These are phyloP conservation scores for Julus scandinavius DNA, from an alignment of 2,888 invertebrate species.

Conservation along the genomic window DNA sequence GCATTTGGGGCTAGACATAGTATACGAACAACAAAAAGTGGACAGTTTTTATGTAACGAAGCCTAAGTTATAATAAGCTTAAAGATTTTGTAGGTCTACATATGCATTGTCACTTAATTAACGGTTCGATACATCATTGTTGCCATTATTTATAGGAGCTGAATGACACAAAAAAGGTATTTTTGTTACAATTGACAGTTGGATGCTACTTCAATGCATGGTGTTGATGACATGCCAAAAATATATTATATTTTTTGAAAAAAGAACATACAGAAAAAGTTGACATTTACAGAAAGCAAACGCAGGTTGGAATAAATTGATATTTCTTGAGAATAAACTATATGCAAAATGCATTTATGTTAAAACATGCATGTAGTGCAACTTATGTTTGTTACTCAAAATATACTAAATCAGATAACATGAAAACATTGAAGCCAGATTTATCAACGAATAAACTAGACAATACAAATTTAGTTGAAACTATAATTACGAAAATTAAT, in stretches of 20 bases:
- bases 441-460: too few relatives aligned
- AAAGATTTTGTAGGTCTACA: conserved; percentile 31
- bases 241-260: not conserved
- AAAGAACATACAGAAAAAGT: not conserved
- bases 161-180: conserved; percentile 18
- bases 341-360: not conserved
- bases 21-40: conserved; percentile 10
- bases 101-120: conserved; percentile 43
- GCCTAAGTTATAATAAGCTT: conserved; percentile 43
- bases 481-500: too few relatives aligned
- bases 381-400: not conserved
- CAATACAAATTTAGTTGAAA: too few relatives aligned
- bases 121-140: conserved; percentile 26
- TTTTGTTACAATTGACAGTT: conserved; percentile 31
- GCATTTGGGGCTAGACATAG: not conserved
- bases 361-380: not conserved
- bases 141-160: conserved; percentile 5
- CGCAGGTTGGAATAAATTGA: not conserved
- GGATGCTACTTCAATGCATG: conserved; percentile 23
- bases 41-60: conserved; percentile 22
- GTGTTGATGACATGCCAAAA: conserved; percentile 21
- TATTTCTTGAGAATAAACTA: not conserved
- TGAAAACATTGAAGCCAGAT: too few relatives aligned
- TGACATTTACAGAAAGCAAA: not conserved
- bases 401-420: too few relatives aligned